Evolutionary conservation across 2,797 vertebrate genomes (phyloP).

Genomic region (Geotrypetes seraphini): DNA sequence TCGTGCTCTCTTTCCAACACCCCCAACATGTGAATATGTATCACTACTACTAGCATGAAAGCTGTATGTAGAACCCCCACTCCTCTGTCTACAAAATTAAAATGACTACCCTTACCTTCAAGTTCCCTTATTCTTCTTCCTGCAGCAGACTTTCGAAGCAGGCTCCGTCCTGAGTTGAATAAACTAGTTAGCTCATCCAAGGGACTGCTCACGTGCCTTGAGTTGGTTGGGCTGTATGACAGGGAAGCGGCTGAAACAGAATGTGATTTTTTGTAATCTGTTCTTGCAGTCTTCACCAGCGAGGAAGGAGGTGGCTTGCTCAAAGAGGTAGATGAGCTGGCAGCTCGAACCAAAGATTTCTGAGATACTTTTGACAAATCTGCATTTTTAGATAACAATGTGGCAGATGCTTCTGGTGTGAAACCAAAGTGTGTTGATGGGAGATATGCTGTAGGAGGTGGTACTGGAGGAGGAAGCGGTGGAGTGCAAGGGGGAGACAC

Average conservation of each 20-base stretch:
- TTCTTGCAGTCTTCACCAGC: constrained; percentile 66
- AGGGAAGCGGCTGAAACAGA: constrained; percentile 68
- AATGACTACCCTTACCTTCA: constrained; percentile 58
- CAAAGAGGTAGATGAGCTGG: constrained; percentile 48
- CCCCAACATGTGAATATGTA: no score
- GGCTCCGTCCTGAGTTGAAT: constrained; percentile 82
- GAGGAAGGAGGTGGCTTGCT: constrained; percentile 73
- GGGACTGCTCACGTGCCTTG: constrained; percentile 78
- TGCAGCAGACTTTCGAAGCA: constrained; percentile 78
- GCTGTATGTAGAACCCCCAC: no score
- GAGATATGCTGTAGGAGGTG: constrained; percentile 60
- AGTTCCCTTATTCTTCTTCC: constrained; percentile 83
- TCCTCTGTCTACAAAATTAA: no score
- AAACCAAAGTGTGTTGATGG: constrained; percentile 77
- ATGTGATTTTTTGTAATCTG: constrained; percentile 66
- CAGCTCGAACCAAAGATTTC: constrained; percentile 43
- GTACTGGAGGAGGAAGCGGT: constrained; percentile 54
- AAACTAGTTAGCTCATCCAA: constrained; percentile 88
- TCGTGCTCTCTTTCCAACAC: no score
- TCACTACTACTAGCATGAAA: no score
- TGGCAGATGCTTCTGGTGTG: constrained; percentile 63
- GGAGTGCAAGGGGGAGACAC: constrained; percentile 73
- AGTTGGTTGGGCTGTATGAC: constrained; percentile 73
- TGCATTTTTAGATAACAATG: constrained; percentile 49
- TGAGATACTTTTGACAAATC: constrained; percentile 55